Evolutionary conservation across 2,113 vertebrate genomes (phyloP).

Genomic region (Oncorhynchus keta): DNA sequence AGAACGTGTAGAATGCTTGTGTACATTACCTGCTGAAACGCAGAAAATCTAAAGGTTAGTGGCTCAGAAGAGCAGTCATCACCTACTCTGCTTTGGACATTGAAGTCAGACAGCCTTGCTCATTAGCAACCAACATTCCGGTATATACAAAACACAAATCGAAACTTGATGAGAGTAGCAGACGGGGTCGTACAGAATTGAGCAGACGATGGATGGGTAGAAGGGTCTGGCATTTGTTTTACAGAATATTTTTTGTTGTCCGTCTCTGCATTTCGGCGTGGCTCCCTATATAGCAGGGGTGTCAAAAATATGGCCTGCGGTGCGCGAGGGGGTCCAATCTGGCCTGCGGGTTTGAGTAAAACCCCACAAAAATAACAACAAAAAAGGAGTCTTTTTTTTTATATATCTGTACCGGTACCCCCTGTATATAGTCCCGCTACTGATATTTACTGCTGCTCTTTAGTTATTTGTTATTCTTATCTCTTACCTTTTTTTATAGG

Average conservation of each 20-base stretch:
- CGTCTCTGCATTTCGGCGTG: slow-evolving; percentile 59
- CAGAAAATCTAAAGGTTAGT: neutral
- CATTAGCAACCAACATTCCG: neutral
- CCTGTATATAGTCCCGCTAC: no score
- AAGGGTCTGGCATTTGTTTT: slow-evolving; percentile 5
- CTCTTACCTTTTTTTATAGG: no score
- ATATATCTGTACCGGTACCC: no score
- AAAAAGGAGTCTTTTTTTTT: no score
- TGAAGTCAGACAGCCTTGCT: neutral
- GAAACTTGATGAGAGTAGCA: neutral
- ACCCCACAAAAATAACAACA: no score
- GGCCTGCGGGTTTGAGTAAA: no score
- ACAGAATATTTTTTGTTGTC: slow-evolving; percentile 26
- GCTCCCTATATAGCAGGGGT: slow-evolving; percentile 54
- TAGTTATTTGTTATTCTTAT: no score
- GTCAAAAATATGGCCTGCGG: no score
- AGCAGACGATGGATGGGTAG: slow-evolving; percentile 1
- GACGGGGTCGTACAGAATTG: neutral
- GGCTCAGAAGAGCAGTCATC: slow-evolving; percentile 12
- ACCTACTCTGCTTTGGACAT: neutral
- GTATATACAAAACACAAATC: neutral
- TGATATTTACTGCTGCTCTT: no score
- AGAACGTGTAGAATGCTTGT: slow-evolving; percentile 10
- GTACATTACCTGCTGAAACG: neutral
- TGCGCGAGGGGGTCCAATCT: no score